A percentile compares a stretch with the other conserved stretches of the same genome.
phyloP scores from a whole-genome alignment of 2,888 invertebrate genomes.

The Noctua comes region DNA sequence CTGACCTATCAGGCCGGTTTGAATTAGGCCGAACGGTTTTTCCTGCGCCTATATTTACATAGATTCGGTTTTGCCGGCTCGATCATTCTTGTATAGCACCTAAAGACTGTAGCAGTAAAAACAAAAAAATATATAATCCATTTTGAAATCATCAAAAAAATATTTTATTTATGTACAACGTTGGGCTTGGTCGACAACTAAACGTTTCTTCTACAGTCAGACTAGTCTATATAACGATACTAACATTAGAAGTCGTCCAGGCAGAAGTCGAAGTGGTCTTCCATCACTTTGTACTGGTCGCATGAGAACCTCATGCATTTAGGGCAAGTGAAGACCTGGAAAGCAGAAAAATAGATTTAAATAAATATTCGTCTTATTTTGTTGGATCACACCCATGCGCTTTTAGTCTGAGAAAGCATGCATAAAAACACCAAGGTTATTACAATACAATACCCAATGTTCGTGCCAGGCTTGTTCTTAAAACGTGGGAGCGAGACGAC shows the following conservation, averaged over 20 bases:
- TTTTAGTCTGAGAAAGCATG: slow-evolving; percentile 10
- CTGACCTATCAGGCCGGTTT: neutral
- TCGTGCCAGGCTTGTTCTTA: too few relatives aligned
- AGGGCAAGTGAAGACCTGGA: slow-evolving; percentile 85
- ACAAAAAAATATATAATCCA: neutral
- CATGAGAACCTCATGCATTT: slow-evolving; percentile 84
- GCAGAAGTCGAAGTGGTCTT: slow-evolving; percentile 86
- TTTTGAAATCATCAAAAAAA: slow-evolving; percentile 6
- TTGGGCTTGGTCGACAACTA: slow-evolving; percentile 20
- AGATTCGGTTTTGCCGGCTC: neutral
- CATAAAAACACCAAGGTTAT: neutral
- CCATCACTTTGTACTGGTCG: slow-evolving; percentile 81
- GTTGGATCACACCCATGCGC: slow-evolving; percentile 27
- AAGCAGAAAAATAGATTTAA: slow-evolving; percentile 32
- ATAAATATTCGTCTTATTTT: neutral
- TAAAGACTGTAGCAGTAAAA: neutral
- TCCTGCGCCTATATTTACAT: neutral
- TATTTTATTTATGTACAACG: neutral
- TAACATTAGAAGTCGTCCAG: slow-evolving; percentile 80
- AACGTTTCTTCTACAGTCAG: slow-evolving; percentile 30
- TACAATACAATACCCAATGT: neutral
- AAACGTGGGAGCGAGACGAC: too few relatives aligned
- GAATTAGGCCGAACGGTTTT: neutral
- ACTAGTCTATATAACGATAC: slow-evolving; percentile 45
- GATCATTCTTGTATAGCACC: neutral